Conservation (phyloP, 2,113 vertebrate genomes). For the Podiceps cristatus region DNA sequence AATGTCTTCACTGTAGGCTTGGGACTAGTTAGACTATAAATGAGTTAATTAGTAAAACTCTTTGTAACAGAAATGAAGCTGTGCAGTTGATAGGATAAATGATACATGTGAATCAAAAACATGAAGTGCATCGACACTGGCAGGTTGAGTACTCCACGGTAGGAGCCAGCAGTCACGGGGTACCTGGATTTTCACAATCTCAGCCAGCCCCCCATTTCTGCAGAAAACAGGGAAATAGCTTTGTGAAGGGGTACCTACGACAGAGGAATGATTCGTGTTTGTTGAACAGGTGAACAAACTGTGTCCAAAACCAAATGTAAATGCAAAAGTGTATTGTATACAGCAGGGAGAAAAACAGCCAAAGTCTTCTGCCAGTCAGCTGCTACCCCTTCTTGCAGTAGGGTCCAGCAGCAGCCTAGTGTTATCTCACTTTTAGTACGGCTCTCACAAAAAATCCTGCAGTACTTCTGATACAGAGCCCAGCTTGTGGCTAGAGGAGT, state of each 20-base stretch:
- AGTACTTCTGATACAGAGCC: not conserved
- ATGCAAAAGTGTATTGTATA: not conserved
- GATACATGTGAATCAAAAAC: not conserved
- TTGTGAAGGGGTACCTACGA: not conserved
- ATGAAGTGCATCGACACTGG: not conserved
- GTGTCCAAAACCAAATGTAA: not conserved
- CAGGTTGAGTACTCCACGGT: not conserved
- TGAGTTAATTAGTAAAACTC: not conserved
- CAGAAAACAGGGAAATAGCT: not conserved
- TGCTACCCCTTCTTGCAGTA: accelerated
- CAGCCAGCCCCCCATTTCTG: not conserved
- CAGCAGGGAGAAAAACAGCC: not conserved
- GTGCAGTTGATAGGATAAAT: not conserved
- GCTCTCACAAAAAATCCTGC: not conserved
- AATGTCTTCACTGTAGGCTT: conserved; percentile 10
- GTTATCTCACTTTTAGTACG: not conserved
- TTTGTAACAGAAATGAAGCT: not conserved
- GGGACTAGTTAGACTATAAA: conserved; percentile 28
- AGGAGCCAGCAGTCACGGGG: not conserved
- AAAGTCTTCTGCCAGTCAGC: not conserved
- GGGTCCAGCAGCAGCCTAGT: not conserved
- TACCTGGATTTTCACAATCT: not conserved
- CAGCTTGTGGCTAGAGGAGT: not conserved
- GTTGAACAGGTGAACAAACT: not conserved
- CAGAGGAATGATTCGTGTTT: not conserved